Conservation (phyloP, 53 echinoderm and acorn worm genomes). For the Arbacia lixula region DNA sequence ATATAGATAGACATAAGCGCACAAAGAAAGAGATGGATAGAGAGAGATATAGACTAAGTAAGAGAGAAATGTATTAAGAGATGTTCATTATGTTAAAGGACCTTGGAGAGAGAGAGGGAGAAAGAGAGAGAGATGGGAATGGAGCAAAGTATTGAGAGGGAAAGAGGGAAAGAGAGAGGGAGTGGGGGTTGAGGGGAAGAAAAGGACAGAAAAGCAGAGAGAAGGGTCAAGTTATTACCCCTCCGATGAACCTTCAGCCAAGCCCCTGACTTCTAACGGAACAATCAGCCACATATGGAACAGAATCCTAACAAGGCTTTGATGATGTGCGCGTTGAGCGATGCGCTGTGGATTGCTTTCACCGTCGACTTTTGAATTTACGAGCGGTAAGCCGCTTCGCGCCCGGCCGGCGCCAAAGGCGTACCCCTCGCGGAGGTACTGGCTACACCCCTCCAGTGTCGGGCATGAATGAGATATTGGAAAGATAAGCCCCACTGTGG, state of each 20-base stretch:
- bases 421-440: constrained; percentile 3
- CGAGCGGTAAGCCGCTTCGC: constrained; percentile 58
- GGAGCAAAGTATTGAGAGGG: not conserved
- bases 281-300: constrained; percentile 23
- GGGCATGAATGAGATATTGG: too few relatives aligned
- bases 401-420: constrained; percentile 55
- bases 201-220: not conserved
- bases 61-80: too few relatives aligned
- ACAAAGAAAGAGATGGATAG: too few relatives aligned
- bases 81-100: too few relatives aligned
- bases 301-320: constrained; percentile 40
- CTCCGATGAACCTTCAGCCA: constrained; percentile 27
- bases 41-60: not conserved
- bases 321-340: constrained; percentile 45
- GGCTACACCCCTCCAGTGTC: too few relatives aligned
- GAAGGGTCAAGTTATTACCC: constrained; percentile 55
- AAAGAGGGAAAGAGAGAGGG: not conserved
- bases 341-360: constrained; percentile 40
- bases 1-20: too few relatives aligned
- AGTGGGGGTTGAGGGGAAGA: not conserved
- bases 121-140: not conserved
- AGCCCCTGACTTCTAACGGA: not conserved
- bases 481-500: too few relatives aligned
- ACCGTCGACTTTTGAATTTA: constrained; percentile 51
- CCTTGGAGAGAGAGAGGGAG: not conserved